Conservation (phyloP, 2,888 invertebrate species). For the Galerucella pusilla region DNA sequence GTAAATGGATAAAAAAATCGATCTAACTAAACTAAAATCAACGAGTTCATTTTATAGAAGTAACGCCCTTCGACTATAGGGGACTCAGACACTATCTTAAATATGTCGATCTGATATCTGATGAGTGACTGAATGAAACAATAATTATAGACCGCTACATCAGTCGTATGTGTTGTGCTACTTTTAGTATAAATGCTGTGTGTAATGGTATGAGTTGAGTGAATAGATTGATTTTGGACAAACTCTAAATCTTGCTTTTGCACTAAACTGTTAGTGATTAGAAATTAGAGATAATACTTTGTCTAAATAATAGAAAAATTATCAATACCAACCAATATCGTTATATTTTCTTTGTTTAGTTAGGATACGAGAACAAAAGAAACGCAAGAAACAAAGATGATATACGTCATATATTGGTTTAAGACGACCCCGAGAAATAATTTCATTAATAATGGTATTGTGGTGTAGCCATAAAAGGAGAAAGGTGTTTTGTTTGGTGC, state of each 20-base stretch:
- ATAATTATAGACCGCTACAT: slow-evolving; percentile 63
- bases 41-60: slow-evolving; percentile 12
- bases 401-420: slow-evolving; percentile 35
- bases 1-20: too few species aligned
- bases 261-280: not conserved
- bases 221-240: slow-evolving; percentile 51
- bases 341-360: slow-evolving; percentile 24
- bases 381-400: slow-evolving; percentile 46
- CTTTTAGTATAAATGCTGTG: slow-evolving; percentile 51
- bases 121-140: slow-evolving; percentile 61
- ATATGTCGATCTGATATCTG: slow-evolving; percentile 52
- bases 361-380: slow-evolving; percentile 42
- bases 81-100: slow-evolving; percentile 25
- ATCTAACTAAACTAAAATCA: not conserved
- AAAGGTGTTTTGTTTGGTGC: slow-evolving; percentile 54
- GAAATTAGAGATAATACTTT: not conserved
- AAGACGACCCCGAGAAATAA: slow-evolving; percentile 45
- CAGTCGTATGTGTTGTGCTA: slow-evolving; percentile 60
- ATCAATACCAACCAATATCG: slow-evolving; percentile 32
- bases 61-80: slow-evolving; percentile 9
- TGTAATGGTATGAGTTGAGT: slow-evolving; percentile 46
- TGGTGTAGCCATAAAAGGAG: slow-evolving; percentile 50
- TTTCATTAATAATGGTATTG: slow-evolving; percentile 50
- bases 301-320: slow-evolving; percentile 12
- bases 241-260: too few species aligned